These are phyloP conservation scores for Willisornis vidua DNA, from an alignment of 2,113 vertebrate species.

Conservation along the genomic window DNA sequence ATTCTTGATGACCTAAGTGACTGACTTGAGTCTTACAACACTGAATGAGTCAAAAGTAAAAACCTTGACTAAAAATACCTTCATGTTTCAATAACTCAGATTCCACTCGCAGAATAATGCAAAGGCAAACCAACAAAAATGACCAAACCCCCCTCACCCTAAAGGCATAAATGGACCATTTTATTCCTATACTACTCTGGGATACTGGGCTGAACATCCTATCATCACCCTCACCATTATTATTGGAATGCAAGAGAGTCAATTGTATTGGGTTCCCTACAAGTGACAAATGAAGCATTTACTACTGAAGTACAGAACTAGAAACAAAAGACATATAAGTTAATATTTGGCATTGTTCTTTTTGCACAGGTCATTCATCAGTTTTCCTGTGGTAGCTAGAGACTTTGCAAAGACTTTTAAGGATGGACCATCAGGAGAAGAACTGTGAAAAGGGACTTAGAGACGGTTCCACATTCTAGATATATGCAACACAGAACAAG, in stretches of 20 bases:
- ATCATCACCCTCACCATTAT: not conserved
- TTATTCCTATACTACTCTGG: not conserved
- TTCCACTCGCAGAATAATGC: not conserved
- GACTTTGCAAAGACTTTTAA: not conserved
- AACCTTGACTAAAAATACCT: not conserved
- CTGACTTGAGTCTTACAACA: not conserved
- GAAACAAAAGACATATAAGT: not conserved
- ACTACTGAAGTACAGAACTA: not conserved
- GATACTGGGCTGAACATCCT: not conserved
- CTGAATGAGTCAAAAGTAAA: not conserved
- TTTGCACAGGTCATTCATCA: not conserved
- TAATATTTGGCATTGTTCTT: not conserved
- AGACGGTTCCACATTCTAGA: not conserved
- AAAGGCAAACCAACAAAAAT: not conserved
- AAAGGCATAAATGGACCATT: not conserved
- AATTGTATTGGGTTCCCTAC: not conserved
- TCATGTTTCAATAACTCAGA: not conserved
- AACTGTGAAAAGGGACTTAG: not conserved
- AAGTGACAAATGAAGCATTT: rapidly evolving
- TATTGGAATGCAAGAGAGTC: not conserved
- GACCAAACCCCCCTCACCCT: not conserved
- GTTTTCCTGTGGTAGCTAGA: not conserved
- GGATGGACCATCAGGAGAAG: not conserved
- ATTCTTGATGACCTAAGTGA: not conserved
- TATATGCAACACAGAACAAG: not conserved